phyloP scores from a whole-genome alignment of 1,140 invertebrate species.

The Pentalonia nigronervosa region DNA sequence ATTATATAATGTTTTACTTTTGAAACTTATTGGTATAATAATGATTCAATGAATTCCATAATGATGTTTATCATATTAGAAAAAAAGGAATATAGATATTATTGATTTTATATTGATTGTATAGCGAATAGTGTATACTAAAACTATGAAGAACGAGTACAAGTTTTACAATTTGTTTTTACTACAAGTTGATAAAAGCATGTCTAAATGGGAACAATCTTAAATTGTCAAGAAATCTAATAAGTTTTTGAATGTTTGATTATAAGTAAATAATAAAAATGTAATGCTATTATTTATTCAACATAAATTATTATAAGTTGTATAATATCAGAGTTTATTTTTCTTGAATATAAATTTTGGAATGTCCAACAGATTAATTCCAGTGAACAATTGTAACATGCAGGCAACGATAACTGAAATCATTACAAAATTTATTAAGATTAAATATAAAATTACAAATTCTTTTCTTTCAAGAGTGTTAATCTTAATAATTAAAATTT shows the following conservation, averaged over 20 bases:
- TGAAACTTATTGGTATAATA: too few relatives aligned
- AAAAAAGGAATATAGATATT: too few relatives aligned
- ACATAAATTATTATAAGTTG: background rate
- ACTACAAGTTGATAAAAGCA: too few relatives aligned
- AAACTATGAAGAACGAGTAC: too few relatives aligned
- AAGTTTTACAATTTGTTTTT: too few relatives aligned
- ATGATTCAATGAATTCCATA: too few relatives aligned
- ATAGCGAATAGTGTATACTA: too few relatives aligned
- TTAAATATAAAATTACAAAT: background rate
- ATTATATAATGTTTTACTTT: too few relatives aligned
- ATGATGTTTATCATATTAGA: too few relatives aligned
- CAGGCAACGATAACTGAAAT: constrained; percentile 35
- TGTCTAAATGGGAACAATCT: background rate
- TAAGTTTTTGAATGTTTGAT: background rate
- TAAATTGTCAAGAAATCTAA: background rate
- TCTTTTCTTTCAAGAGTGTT: too few relatives aligned
- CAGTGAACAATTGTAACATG: constrained; percentile 32
- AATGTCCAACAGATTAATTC: constrained; percentile 25
- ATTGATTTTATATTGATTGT: too few relatives aligned
- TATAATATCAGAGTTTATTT: background rate
- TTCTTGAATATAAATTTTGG: background rate
- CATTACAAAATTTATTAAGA: background rate
- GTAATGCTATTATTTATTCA: background rate
- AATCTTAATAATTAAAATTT: too few relatives aligned
- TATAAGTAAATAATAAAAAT: background rate